Evolutionary conservation across 1,140 invertebrate species (phyloP), one percentile per base, ranked within the genome.

Genomic region (Monomorium pharaonis): DNA sequence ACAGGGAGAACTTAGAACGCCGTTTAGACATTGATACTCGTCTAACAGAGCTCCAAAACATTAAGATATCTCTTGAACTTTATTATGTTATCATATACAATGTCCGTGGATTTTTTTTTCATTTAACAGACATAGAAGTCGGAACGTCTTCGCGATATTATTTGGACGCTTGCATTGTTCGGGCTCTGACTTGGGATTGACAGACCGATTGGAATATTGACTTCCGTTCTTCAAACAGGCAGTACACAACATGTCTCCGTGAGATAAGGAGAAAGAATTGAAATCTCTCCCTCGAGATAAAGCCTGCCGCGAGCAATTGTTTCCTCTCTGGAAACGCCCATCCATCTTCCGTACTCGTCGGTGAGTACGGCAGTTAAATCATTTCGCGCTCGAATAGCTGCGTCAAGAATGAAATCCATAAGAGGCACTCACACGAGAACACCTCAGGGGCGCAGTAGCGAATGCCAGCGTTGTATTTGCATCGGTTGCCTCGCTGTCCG

Each of bases 401-500:
- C 77, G 70, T 86, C 78, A 84, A 87, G 84, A 92, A 88, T 86
- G 75, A 80, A 42, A 76, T 86, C 51, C 75, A 24, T 70, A 75
- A 54, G 16, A 58, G 27, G 14, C 67, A 44, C 37, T 70, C 65
- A 42, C 47, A 54, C 37, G 37, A 30, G 58, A 58, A 18, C 9
- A 63, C 74, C 89, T 95, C 94, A 95, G 78, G 94, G 94, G 60
- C 94, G 92, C 44, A 95, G 85, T 16, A 95, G 87, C 63, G 94
- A 93, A 49, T 95, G 95, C 95, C 95, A 95, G 24, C 95, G 94
- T 84, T 95, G 95, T 1, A 95, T 88, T 78, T 95, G 95, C 7
- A 91, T 93, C 10, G 94, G 92, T 37, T 93, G 93, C 37, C 92
- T 87, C 1, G 96, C 94, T 62, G 96, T 96, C 44, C 96, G 96